Evolutionary conservation across 2,888 invertebrate species (phyloP).

Genomic region (Calephelis perditalis): DNA sequence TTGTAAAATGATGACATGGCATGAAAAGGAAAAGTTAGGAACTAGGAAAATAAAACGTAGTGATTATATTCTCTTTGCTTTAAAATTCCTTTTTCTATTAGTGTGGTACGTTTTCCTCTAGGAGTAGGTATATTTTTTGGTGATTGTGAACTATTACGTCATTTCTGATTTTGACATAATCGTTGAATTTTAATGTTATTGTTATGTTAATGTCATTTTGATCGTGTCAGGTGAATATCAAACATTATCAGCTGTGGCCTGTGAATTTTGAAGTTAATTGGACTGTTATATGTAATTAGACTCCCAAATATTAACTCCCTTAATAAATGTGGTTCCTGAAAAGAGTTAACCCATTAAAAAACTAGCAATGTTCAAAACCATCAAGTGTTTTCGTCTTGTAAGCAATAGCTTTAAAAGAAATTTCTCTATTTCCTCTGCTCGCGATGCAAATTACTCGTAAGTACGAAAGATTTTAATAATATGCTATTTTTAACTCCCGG

Average conservation of each 20-base stretch:
- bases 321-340: not conserved
- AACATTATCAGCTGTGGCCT: not conserved
- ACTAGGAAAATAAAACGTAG: no score
- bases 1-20: no score
- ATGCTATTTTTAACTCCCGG: no score
- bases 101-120: no score
- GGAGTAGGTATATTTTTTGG: no score
- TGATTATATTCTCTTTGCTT: no score
- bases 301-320: not conserved
- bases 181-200: no score
- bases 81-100: no score
- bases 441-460: conserved; percentile 56
- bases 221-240: not conserved
- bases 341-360: not conserved
- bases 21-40: no score
- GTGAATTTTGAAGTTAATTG: not conserved
- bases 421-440: conserved; percentile 49
- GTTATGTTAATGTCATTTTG: no score
- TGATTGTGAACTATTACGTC: no score
- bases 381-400: conserved; percentile 36
- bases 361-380: conserved; percentile 45
- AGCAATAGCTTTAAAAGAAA: conserved; percentile 39
- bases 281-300: not conserved
- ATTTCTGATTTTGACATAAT: no score
- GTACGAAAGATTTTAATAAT: conserved; percentile 31